Evolutionary conservation across 2,113 vertebrate genomes (phyloP).

Genomic region (Melanocharis versteri): DNA sequence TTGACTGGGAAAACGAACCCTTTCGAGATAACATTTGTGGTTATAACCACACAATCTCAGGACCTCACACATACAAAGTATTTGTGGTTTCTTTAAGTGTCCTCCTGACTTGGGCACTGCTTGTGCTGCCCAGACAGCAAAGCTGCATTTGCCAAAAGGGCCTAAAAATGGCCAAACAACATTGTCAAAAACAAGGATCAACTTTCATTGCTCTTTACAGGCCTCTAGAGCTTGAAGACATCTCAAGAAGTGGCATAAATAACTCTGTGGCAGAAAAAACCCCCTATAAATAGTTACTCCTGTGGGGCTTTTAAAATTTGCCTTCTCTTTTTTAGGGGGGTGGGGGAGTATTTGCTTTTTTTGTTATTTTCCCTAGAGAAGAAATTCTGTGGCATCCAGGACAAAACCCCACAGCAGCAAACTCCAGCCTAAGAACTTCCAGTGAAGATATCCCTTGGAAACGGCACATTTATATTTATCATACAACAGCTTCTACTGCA

Average conservation of each 20-base stretch:
- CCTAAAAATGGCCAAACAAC: neutral
- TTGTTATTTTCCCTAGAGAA: neutral
- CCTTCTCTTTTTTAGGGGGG: fast-evolving
- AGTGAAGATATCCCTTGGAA: neutral
- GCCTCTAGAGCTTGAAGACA: neutral
- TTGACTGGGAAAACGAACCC: neutral
- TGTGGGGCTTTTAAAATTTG: neutral
- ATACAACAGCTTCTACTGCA: neutral
- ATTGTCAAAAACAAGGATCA: neutral
- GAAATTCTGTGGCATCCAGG: neutral
- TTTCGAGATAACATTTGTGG: neutral
- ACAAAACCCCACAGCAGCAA: neutral
- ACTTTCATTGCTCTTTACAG: neutral
- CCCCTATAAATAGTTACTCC: neutral
- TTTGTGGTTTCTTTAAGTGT: neutral
- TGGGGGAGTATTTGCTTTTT: neutral
- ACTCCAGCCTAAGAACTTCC: neutral
- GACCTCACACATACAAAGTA: neutral
- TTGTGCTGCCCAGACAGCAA: neutral
- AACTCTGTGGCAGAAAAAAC: neutral
- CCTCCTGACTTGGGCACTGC: neutral
- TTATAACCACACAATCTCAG: neutral
- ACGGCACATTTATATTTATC: neutral
- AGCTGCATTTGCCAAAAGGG: neutral
- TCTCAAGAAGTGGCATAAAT: neutral